Evolutionary conservation across 2,113 vertebrate genomes (phyloP).

Genomic region (Anoplopoma fimbria): DNA sequence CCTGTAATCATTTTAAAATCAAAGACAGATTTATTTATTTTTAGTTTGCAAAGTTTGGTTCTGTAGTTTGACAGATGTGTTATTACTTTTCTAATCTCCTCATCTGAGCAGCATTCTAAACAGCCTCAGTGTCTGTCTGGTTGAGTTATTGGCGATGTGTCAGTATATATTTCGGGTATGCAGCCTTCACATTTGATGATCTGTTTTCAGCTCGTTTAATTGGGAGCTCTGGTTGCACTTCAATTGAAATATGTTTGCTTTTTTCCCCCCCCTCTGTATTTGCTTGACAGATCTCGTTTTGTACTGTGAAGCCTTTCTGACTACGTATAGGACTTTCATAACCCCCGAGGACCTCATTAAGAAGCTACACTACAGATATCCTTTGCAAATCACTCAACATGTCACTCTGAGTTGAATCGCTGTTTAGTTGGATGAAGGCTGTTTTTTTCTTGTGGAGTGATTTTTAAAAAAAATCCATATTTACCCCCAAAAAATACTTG

Average conservation of each 20-base stretch:
- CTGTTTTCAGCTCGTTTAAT: conserved; percentile 37
- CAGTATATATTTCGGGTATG: neutral
- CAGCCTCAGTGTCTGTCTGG: conserved; percentile 4
- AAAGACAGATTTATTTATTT: neutral
- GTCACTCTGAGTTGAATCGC: conserved; percentile 30
- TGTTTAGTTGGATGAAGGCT: conserved; percentile 12
- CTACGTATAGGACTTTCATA: conserved; percentile 98
- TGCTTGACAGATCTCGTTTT: conserved; percentile 90
- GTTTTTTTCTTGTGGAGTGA: conserved; percentile 14
- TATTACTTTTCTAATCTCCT: conserved; percentile 10
- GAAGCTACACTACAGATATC: conserved; percentile 99
- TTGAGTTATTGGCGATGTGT: conserved; percentile 33
- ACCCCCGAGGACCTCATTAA: conserved; percentile 97
- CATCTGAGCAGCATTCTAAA: conserved; percentile 22
- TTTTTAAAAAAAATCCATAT: conserved; percentile 16
- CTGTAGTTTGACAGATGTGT: conserved; percentile 14
- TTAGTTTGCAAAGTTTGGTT: neutral
- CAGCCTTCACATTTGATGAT: conserved; percentile 18
- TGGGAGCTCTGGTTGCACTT: conserved; percentile 24
- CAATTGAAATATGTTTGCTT: conserved; percentile 22
- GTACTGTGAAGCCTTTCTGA: conserved; percentile 99
- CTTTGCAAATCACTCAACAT: conserved; percentile 75
- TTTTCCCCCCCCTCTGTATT: conserved; percentile 7
- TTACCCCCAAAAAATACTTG: conserved; percentile 32
- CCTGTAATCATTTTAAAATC: conserved; percentile 6